Percentiles rank a stretch among this genome's conserved stretches.
Evolutionary conservation across 2,888 invertebrate species (phyloP).

Genomic region (Escarpia spicata): DNA sequence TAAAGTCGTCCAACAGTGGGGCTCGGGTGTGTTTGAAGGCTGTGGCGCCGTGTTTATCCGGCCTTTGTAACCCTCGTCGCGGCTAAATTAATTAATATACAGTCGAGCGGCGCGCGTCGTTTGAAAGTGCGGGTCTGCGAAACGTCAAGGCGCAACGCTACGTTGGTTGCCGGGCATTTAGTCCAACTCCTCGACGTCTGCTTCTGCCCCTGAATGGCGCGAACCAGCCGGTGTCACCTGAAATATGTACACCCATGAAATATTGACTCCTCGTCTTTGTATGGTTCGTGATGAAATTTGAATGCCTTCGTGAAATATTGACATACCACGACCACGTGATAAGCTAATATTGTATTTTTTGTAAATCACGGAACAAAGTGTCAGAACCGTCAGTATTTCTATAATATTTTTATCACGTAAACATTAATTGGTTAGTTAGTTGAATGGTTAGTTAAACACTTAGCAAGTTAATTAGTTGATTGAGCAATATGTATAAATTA

Average conservation of each 20-base stretch:
- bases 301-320: background rate
- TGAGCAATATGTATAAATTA: no score
- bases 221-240: background rate
- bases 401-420: no score
- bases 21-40: background rate
- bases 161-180: background rate
- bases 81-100: slow-evolving; percentile 6
- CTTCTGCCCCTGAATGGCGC: background rate
- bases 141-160: background rate
- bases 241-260: slow-evolving; percentile 12
- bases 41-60: background rate
- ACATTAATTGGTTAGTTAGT: no score
- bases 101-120: background rate
- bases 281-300: background rate
- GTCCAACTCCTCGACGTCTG: background rate
- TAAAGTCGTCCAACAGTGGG: background rate
- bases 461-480: no score
- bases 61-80: background rate
- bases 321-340: background rate
- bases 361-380: no score
- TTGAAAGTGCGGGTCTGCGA: background rate
- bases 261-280: background rate
- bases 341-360: no score
- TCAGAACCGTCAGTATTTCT: no score
- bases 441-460: no score